Percentiles rank a stretch among this genome's conserved stretches.
These are phyloP conservation scores for Diploptera punctata DNA, from an alignment of 2,888 invertebrate genomes.

Conservation along the genomic window DNA sequence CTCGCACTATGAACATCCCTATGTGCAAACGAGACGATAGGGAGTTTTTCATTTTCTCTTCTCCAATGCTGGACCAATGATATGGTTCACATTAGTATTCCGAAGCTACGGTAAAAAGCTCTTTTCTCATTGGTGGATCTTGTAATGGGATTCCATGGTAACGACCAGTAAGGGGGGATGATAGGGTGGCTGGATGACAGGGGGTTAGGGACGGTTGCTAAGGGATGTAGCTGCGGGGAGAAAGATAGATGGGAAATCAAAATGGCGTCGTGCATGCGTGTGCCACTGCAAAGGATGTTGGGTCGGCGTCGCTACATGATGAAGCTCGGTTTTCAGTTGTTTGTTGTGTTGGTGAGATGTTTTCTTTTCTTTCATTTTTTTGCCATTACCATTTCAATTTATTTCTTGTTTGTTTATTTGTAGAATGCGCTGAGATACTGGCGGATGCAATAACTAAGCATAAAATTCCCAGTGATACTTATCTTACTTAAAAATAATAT, in stretches of 20 bases:
- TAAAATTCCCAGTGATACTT: no score
- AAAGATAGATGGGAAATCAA: constrained; percentile 27
- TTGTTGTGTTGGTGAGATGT: constrained; percentile 36
- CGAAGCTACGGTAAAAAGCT: constrained; percentile 37
- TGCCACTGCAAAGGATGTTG: constrained; percentile 14
- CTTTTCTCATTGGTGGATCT: constrained; percentile 38
- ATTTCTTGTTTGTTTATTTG: constrained; percentile 5
- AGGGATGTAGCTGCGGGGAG: constrained; percentile 26
- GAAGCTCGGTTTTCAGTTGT: constrained; percentile 18
- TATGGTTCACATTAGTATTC: constrained; percentile 41
- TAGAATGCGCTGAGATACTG: not conserved
- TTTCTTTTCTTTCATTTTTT: constrained; percentile 19
- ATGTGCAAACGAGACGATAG: constrained; percentile 32
- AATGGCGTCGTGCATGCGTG: constrained; percentile 33
- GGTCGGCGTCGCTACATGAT: constrained; percentile 2
- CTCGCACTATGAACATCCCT: constrained; percentile 22
- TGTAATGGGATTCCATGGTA: constrained; percentile 40
- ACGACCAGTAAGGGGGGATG: constrained; percentile 35
- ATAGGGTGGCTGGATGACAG: constrained; percentile 18
- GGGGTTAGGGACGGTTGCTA: constrained; percentile 30
- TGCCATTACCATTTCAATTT: not conserved
- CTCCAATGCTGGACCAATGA: constrained; percentile 38
- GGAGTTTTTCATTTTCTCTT: constrained; percentile 38
- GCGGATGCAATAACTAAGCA: no score
- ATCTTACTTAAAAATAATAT: no score